Evolutionary conservation across 1,140 invertebrate genomes (phyloP).

Genomic region (Galendromus occidentalis): DNA sequence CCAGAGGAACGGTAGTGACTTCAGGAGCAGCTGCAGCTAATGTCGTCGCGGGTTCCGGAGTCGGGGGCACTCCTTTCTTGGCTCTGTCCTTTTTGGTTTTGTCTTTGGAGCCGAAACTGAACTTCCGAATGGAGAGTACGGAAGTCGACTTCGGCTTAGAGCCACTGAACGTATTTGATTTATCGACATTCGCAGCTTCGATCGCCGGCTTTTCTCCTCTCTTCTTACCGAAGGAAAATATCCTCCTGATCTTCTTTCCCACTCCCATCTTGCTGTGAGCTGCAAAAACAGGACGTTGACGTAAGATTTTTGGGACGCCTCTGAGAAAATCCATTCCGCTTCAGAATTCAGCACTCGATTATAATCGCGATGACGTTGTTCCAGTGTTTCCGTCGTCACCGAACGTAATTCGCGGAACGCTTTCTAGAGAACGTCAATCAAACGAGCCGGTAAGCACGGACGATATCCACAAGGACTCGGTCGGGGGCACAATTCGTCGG

Average conservation of each 20-base stretch:
- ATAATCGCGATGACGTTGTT: too few relatives aligned
- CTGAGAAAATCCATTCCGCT: too few relatives aligned
- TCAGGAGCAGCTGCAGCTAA: too few relatives aligned
- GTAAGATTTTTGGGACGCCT: neutral
- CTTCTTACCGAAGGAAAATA: neutral
- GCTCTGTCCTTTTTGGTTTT: neutral
- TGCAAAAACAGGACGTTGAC: neutral
- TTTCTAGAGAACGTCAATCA: too few relatives aligned
- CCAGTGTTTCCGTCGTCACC: too few relatives aligned
- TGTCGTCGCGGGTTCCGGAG: neutral
- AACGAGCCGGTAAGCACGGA: too few relatives aligned
- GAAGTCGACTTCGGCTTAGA: neutral
- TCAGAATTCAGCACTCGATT: too few relatives aligned
- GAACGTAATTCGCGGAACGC: too few relatives aligned
- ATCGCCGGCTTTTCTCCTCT: neutral
- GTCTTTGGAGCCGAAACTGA: neutral
- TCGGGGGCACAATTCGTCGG: too few relatives aligned
- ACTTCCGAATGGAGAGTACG: neutral
- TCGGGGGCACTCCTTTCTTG: neutral
- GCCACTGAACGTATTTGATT: neutral
- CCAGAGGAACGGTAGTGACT: too few relatives aligned
- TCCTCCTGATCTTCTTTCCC: neutral
- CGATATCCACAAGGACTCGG: too few relatives aligned
- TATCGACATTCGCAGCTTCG: neutral
- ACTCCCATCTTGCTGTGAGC: slow-evolving; percentile 11